Percentiles rank a stretch among this genome's conserved stretches.
Conservation (phyloP, 30 jellyfish, hydroid and myxozoan genomes). For the Cassiopea andromeda region DNA sequence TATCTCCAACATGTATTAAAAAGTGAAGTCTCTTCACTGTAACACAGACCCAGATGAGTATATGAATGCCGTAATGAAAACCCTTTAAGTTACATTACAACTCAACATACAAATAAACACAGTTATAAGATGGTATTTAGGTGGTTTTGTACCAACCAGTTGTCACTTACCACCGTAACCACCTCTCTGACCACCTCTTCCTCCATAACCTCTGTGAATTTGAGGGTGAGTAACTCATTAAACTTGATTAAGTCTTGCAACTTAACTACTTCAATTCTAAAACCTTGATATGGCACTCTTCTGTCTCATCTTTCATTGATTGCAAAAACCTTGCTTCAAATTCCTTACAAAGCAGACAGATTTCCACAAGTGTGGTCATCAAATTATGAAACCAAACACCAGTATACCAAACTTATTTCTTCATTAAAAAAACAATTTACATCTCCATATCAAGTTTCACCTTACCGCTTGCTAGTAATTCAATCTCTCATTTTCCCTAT, state of each 20-base stretch:
- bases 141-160: slow-evolving; percentile 82
- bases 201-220: slow-evolving; percentile 95
- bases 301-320: neutral
- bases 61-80: slow-evolving; percentile 39
- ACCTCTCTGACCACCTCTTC: slow-evolving; percentile 98
- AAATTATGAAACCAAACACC: neutral
- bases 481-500: neutral
- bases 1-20: no score
- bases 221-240: slow-evolving; percentile 60
- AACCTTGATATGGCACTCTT: neutral
- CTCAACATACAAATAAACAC: slow-evolving; percentile 26
- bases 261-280: slow-evolving; percentile 17
- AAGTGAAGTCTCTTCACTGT: no score
- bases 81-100: slow-evolving; percentile 59
- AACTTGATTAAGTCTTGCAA: neutral
- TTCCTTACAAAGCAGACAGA: neutral
- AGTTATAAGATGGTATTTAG: slow-evolving; percentile 44
- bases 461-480: neutral
- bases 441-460: neutral
- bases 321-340: neutral
- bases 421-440: neutral
- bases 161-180: slow-evolving; percentile 98
- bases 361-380: neutral
- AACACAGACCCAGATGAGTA: slow-evolving; percentile 16
- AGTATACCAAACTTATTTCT: neutral